Percentiles rank a stretch among this genome's conserved stretches.
These are phyloP conservation scores for Misgurnus anguillicaudatus DNA, from an alignment of 2,113 vertebrate species.

Conservation along the genomic window DNA sequence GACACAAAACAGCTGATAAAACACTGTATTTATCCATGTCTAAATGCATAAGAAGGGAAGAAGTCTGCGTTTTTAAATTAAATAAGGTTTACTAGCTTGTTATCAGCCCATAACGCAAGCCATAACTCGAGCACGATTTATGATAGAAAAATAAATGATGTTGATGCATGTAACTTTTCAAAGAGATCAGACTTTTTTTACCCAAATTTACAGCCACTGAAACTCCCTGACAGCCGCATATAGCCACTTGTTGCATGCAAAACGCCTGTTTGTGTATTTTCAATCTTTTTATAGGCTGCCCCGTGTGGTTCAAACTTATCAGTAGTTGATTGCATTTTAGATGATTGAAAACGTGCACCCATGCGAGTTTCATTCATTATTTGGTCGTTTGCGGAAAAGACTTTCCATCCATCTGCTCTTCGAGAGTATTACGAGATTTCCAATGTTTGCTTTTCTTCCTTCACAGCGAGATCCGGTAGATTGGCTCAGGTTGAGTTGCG, in stretches of 20 bases:
- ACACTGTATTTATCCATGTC: neutral
- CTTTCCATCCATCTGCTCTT: constrained; percentile 13
- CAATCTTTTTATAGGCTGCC: neutral
- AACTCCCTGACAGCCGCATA: too few species aligned
- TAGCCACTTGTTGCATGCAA: too few species aligned
- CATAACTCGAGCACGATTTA: too few species aligned
- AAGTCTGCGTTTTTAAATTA: too few species aligned
- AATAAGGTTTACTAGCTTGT: too few species aligned
- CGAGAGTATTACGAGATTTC: constrained; percentile 8
- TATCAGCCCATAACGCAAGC: too few species aligned
- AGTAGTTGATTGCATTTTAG: neutral
- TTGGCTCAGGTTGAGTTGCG: constrained; percentile 64
- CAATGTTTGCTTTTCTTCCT: constrained; percentile 18
- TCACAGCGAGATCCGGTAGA: neutral
- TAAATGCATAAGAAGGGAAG: neutral
- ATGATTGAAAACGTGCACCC: neutral
- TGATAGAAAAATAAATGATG: too few species aligned
- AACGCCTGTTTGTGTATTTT: too few species aligned
- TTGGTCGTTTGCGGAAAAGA: constrained; percentile 18
- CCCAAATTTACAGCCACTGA: too few species aligned
- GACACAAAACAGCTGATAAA: constrained; percentile 22
- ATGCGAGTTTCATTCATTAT: constrained; percentile 1
- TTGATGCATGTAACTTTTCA: too few species aligned
- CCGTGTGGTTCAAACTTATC: neutral
- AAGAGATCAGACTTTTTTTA: too few species aligned